These are phyloP conservation scores for Dolichopus griseipennis DNA, from an alignment of 2,888 invertebrate genomes.

Conservation along the genomic window DNA sequence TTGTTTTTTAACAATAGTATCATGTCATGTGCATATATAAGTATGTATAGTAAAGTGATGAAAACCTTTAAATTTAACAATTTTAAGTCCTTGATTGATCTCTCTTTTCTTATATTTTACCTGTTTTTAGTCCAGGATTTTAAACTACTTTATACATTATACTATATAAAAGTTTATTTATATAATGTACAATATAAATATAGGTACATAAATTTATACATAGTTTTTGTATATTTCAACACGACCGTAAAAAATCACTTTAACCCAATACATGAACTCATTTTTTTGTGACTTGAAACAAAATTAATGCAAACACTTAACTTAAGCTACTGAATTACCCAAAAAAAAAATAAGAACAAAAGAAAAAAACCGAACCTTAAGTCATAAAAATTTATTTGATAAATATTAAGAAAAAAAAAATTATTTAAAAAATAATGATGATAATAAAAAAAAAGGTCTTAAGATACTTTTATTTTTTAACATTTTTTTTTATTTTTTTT, in stretches of 20 bases:
- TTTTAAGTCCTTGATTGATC: neutral
- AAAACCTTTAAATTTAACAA: neutral
- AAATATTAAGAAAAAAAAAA: neutral
- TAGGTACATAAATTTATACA: neutral
- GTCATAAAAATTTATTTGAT: neutral
- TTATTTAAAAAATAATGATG: neutral
- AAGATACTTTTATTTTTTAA: neutral
- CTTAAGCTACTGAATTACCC: neutral
- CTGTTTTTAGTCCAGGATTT: neutral
- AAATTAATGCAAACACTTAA: conserved; percentile 6
- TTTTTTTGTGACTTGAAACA: neutral
- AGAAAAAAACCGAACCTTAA: neutral
- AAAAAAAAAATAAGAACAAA: neutral
- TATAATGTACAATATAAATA: no score
- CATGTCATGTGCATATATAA: no score
- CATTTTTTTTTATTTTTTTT: neutral
- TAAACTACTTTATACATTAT: no score
- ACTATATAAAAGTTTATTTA: no score
- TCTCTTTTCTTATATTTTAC: neutral
- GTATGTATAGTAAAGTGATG: no score
- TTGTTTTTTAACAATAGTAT: no score
- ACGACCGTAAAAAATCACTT: conserved; percentile 3
- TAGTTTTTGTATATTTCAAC: neutral
- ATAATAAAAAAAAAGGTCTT: neutral
- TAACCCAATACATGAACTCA: neutral